Evolutionary conservation across 2,797 vertebrate genomes (phyloP), one percentile per base, ranked within the genome.

Genomic region (Myotis daubentonii): DNA sequence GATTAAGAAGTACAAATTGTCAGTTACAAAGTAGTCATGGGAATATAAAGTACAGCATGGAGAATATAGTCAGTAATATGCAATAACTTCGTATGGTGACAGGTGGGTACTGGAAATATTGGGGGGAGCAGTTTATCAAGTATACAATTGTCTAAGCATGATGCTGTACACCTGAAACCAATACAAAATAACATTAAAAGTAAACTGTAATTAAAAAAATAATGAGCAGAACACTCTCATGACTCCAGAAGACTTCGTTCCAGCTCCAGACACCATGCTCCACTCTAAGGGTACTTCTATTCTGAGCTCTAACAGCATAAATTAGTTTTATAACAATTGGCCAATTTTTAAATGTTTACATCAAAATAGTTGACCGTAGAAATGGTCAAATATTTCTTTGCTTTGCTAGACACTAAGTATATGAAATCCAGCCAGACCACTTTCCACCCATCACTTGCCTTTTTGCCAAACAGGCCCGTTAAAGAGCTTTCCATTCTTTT

Each of bases 281-380:
- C 6, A 47, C 2, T 22, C 8, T 22, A 81, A 72, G 6, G n/a
- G 51, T 60, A 57, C 23, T 78, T 57, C 28, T 87, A 17, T 82
- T 92, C n/a, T 87, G 49, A 71, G 20, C 16, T 66, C 19, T 92
- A 38, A 76, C 4, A 72, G 68, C 47, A 76, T 2, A 87, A 49
- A 80, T 82, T 57, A 74, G 74, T 60, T 92, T 89, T 66, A 85
- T 5, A 82, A 91, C 8, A 66, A n/a, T 13, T 57, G 47, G 47
- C 51, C 82, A 75, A 79, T 33, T 92, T 84, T 80, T 49, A 66
- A 95, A 87, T 78, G 25, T 62, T 87, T 75, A n/a, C 3, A 13
- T 41, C 44, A 65, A 66, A 20, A 10, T 93, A 36, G 41, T 49
- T 95, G 83, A 53, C 47, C 8, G 36, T 65, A 66, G 79, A 84